Evolutionary conservation across 2,888 invertebrate species (phyloP), one percentile per base, ranked within the genome.

Genomic region (Chalcis sispes): DNA sequence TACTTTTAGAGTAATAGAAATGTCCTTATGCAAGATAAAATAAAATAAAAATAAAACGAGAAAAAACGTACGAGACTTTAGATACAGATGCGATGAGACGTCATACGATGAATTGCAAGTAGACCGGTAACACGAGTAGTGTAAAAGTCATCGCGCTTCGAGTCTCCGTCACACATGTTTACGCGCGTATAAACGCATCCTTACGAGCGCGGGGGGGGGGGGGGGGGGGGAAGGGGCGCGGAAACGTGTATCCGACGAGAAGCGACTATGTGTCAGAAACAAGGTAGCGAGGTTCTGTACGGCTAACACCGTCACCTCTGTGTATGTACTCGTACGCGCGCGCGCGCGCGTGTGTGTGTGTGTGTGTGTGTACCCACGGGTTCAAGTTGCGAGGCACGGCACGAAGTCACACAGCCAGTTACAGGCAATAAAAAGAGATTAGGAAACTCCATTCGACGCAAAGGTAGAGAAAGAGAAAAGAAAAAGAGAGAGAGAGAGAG

Each of bases 391-490:
- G 73, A 80, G 78, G 81, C 84, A 83, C 84, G 83, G 78, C 74
- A 76, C 62, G 67, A 75, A 85, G 85, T 84, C 85, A 81, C 85
- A 81, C 82, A 82, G 82, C 77, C 83, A 83, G 84, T 85, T 85
- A 84, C 84, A 83, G 84, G 81, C 84, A 83, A 86, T 86, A 85
- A 85, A 86, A 86, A 85, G 84, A 83, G 84, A 85, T 86, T 86
- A 86, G 84, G 84, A 86, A 83, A 84, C 83, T 84, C 82, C 81
- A 85, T 85, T 81, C 79, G 73, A 13, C 2, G 42, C 42, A 7
- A 4, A 10, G 36, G 10, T 4, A 36, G 36, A 36, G 36, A 36
- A 10, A 36, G 36, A 36, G 10, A 36, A 7, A 36, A 36, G 10
- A 10, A 7, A 36, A 36, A 36, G 36, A 4, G 36, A n/a, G n/a